Conservation (phyloP, 2,797 vertebrate species). For the Scomberomorus guttatus region DNA sequence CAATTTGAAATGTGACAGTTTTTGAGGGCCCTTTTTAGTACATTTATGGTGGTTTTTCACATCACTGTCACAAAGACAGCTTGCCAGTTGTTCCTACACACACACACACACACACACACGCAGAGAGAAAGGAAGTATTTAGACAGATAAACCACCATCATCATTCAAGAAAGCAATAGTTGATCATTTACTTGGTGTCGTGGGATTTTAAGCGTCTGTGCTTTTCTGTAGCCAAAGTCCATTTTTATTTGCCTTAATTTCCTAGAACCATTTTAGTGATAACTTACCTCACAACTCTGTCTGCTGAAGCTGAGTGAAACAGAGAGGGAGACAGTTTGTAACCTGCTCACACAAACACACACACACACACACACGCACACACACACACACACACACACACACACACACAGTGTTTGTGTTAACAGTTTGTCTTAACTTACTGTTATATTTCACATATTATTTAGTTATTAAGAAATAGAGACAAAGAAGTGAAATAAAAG, state of each 20-base stretch:
- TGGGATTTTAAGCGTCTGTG: not conserved
- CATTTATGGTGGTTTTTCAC: not conserved
- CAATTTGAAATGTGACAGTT: constrained; percentile 12
- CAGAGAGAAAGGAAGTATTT: not conserved
- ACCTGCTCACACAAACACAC: not conserved
- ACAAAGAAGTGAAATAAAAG: constrained; percentile 8
- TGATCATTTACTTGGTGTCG: not conserved
- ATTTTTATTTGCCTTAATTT: constrained; percentile 5
- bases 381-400: not conserved
- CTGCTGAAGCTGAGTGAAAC: constrained; percentile 35
- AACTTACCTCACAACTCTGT: constrained; percentile 49
- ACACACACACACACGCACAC: not conserved
- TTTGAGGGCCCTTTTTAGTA: not conserved
- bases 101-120: too few relatives aligned
- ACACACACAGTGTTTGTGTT: too few relatives aligned
- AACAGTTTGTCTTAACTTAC: too few relatives aligned
- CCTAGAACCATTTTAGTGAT: constrained; percentile 1
- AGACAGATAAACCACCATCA: not conserved
- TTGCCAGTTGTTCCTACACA: too few relatives aligned
- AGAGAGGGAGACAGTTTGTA: constrained; percentile 17
- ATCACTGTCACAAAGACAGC: constrained; percentile 1
- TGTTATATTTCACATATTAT: not conserved
- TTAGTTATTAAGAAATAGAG: not conserved
- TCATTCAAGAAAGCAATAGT: not conserved
- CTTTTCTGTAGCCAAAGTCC: not conserved